Conservation (phyloP, 2,797 vertebrate species). For the Urocyon cinereoargenteus region DNA sequence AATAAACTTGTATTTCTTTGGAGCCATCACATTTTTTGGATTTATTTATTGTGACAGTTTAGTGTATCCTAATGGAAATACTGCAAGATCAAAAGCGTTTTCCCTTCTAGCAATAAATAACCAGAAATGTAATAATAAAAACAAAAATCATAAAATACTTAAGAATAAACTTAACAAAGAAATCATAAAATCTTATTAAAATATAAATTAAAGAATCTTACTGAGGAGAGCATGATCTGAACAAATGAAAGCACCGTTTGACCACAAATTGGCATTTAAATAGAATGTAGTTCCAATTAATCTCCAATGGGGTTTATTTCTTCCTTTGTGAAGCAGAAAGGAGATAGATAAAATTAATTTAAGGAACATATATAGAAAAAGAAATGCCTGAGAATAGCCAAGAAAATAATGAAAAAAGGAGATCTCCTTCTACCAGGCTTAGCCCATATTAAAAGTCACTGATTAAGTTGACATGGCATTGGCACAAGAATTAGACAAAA, state of each 20-base stretch:
- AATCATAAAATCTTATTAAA: neutral
- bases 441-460: neutral
- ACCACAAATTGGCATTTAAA: neutral
- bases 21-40: neutral
- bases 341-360: neutral
- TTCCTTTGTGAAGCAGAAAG: neutral
- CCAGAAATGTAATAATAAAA: neutral
- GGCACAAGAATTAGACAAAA: neutral
- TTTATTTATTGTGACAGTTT: neutral
- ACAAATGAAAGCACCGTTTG: neutral
- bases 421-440: neutral
- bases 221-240: neutral
- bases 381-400: neutral
- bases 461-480: neutral
- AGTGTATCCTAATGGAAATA: neutral
- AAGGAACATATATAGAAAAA: neutral
- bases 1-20: neutral
- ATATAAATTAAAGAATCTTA: neutral
- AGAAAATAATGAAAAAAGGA: neutral
- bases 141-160: neutral
- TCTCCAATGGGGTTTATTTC: neutral
- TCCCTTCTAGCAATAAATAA: neutral
- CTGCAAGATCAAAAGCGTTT: neutral
- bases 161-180: slow-evolving; percentile 17
- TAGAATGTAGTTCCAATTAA: neutral